Percentiles rank a stretch among this genome's conserved stretches.
Conservation (phyloP, 2,888 invertebrate species). For the Eupithecia vulgata region DNA sequence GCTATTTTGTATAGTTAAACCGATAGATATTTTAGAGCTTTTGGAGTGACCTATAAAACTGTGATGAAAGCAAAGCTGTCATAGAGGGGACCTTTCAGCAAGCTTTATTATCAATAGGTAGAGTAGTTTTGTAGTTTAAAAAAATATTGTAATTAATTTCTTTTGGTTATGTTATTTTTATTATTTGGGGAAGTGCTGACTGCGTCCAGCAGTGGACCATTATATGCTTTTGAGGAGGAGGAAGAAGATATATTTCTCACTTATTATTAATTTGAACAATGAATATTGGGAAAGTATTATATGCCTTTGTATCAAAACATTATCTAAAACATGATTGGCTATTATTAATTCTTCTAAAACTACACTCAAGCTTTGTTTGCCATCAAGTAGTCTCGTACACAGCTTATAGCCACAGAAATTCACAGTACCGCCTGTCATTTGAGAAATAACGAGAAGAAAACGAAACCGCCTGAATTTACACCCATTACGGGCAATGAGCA, state of each 20-base stretch:
- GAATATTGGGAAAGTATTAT: too few species aligned
- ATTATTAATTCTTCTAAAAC: background rate
- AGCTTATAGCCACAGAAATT: background rate
- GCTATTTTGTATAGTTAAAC: background rate
- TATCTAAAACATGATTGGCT: background rate
- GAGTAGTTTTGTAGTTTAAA: too few species aligned
- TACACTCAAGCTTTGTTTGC: background rate
- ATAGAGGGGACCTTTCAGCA: background rate
- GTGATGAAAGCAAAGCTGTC: background rate
- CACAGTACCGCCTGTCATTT: background rate
- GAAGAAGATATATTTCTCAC: too few species aligned
- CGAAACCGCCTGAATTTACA: slow-evolving; percentile 16
- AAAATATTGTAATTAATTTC: too few species aligned
- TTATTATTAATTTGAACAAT: too few species aligned
- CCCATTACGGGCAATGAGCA: slow-evolving; percentile 40
- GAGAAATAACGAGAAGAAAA: slow-evolving; percentile 14
- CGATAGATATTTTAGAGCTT: background rate
- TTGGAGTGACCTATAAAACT: background rate
- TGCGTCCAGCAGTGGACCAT: too few species aligned
- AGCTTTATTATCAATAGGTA: too few species aligned
- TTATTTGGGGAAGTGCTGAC: too few species aligned
- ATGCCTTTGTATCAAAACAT: too few species aligned
- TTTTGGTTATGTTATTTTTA: too few species aligned
- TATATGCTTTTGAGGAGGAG: too few species aligned
- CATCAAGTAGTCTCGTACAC: background rate